Conservation (phyloP, 2,797 vertebrate species). For the Falco peregrinus region DNA sequence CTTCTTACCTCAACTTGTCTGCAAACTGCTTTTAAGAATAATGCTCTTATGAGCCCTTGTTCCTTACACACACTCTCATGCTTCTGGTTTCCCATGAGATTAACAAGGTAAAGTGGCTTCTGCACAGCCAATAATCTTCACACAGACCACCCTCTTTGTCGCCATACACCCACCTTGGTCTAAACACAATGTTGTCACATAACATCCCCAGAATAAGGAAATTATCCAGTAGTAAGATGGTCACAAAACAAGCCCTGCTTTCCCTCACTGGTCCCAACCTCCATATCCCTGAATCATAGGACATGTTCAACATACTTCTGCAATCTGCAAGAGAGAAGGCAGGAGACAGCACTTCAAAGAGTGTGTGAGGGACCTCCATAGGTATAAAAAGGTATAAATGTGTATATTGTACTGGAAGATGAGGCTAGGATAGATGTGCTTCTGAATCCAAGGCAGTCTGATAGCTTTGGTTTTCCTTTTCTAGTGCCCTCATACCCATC, state of each 20-base stretch:
- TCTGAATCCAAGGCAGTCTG: background rate
- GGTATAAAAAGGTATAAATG: background rate
- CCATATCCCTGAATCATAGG: background rate
- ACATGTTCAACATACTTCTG: background rate
- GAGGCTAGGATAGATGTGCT: background rate
- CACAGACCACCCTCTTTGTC: rapidly evolving
- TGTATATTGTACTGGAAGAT: background rate
- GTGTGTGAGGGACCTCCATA: background rate
- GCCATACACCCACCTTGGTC: background rate
- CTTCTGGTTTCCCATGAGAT: background rate
- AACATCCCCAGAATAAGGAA: background rate
- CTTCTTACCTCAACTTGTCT: background rate
- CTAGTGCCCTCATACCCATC: background rate
- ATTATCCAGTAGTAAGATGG: background rate
- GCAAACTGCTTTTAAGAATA: background rate
- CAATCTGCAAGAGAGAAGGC: background rate
- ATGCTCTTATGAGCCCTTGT: background rate
- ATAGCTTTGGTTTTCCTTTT: background rate
- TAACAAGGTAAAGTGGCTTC: background rate
- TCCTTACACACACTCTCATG: background rate
- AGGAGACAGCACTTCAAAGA: background rate
- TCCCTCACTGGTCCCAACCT: background rate
- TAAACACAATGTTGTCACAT: background rate
- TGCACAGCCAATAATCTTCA: background rate
- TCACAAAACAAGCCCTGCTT: background rate